Evolutionary conservation across 2,888 invertebrate genomes (phyloP).

Genomic region (Julus scandinavius): DNA sequence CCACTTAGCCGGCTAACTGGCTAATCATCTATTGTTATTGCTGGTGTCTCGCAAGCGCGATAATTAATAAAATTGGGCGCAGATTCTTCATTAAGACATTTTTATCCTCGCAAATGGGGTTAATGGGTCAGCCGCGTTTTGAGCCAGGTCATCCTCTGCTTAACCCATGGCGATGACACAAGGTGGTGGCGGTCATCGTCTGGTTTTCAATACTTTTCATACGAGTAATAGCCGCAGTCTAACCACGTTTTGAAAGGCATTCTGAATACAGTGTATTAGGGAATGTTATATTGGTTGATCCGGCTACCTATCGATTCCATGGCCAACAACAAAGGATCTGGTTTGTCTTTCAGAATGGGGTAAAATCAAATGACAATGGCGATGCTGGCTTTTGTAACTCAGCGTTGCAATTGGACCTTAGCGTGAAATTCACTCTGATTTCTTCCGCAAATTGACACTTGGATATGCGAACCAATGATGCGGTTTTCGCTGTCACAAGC

Average conservation of each 20-base stretch:
- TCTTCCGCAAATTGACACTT: neutral
- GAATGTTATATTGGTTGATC: neutral
- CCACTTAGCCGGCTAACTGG: neutral
- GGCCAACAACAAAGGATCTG: neutral
- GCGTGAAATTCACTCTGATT: neutral
- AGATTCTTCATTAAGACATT: constrained; percentile 5
- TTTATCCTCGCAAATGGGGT: neutral
- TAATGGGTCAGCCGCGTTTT: neutral
- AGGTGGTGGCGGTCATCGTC: neutral
- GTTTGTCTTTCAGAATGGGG: constrained; percentile 1
- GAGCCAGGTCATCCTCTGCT: neutral
- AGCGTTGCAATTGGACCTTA: neutral
- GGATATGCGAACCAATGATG: neutral
- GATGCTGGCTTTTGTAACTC: neutral
- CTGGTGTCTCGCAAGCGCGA: neutral
- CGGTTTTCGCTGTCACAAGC: neutral
- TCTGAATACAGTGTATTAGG: neutral
- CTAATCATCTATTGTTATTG: constrained; percentile 17
- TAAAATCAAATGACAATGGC: neutral
- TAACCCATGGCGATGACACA: neutral
- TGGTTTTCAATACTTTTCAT: neutral
- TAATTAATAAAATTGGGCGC: constrained; percentile 18
- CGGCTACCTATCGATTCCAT: neutral
- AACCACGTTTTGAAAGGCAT: neutral
- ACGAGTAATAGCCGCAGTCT: neutral